Base-by-base conservation (phyloP, 2,113 vertebrate genomes). In the Vidua macroura region DNA sequence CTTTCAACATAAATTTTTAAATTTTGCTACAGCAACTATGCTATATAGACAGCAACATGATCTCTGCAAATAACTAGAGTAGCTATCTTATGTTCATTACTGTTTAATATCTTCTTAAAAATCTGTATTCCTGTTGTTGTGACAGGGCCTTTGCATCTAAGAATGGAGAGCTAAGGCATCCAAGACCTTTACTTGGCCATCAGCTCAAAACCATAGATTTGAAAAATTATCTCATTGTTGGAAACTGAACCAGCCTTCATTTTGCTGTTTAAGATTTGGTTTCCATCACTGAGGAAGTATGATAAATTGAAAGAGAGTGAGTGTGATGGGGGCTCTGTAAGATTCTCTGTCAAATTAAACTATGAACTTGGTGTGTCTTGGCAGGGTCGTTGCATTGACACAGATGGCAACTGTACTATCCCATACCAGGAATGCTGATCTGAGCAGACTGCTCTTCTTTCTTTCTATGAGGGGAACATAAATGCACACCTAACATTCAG, bases 291-390 rank as follows among this genome's bases (percentile, higher is more conserved):
- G 53, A 52, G 60, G 59, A 86, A 68, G 60, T 64, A 52, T 16
- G 31, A 27, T 60, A 68, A 78, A 74, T 53, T 77, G 52, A 66
- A 73, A 84, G 74, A 55, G 33, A 59, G 19, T 15, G 52, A 77
- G 31, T 13, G 11, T 68, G 52, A 41, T 3, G 24, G 9, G 28
- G 52, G 28, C 37, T 35, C 33, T 60, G 35, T 60, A 76, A 66
- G 25, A 59, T 70, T 67, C 31, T 83, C 43, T 2, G 1, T 78
- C 69, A 85, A 80, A 68, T 49, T 58, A 56, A 85, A 31, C 1
- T 1, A 33, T 18, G 17, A 58, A 12, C 22, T 66, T 9, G 4
- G 25, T 1, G 0, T 48, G 15, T 66, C 59, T 86, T 15, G 7
- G 55, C 46, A 33, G 28, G 20, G 20, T 43, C 62, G 37, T 64